Evolutionary conservation across 92 coral and sea anemone genomes (phyloP).

Genomic region (Metridium senile): DNA sequence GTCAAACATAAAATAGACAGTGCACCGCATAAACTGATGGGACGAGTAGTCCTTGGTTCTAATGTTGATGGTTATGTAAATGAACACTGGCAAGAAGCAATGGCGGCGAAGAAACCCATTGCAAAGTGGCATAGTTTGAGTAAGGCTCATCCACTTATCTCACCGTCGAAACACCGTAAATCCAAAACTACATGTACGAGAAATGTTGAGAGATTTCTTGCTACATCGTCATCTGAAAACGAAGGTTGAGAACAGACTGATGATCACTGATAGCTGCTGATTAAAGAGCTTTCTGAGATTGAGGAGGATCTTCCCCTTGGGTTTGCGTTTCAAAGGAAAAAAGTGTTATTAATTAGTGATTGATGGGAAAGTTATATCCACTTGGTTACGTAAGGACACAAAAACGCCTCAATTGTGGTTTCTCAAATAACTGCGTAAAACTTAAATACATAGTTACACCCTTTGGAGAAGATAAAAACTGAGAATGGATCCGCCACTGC

Average conservation of each 20-base stretch:
- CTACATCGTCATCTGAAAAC: slow-evolving; percentile 21
- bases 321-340: too few relatives aligned
- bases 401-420: too few relatives aligned
- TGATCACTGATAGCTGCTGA: neutral
- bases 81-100: slow-evolving; percentile 95
- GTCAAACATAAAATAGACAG: slow-evolving; percentile 90
- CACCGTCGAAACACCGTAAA: slow-evolving; percentile 37
- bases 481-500: too few relatives aligned
- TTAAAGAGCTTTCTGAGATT: too few relatives aligned
- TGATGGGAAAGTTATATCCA: too few relatives aligned
- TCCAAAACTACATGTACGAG: slow-evolving; percentile 36
- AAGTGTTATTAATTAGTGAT: too few relatives aligned
- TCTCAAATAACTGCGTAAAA: too few relatives aligned
- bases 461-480: too few relatives aligned
- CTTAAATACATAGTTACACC: too few relatives aligned
- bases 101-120: slow-evolving; percentile 93
- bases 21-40: slow-evolving; percentile 87
- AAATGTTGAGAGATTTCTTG: slow-evolving; percentile 29
- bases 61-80: slow-evolving; percentile 76
- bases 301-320: neutral
- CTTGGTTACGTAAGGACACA: too few relatives aligned
- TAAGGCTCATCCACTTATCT: slow-evolving; percentile 58
- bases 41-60: slow-evolving; percentile 90
- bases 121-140: slow-evolving; percentile 96
- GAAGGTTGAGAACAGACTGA: neutral